Evolutionary conservation across 2,113 vertebrate species (phyloP), one percentile per base, ranked within the genome.

Genomic region (Pimephales promelas): DNA sequence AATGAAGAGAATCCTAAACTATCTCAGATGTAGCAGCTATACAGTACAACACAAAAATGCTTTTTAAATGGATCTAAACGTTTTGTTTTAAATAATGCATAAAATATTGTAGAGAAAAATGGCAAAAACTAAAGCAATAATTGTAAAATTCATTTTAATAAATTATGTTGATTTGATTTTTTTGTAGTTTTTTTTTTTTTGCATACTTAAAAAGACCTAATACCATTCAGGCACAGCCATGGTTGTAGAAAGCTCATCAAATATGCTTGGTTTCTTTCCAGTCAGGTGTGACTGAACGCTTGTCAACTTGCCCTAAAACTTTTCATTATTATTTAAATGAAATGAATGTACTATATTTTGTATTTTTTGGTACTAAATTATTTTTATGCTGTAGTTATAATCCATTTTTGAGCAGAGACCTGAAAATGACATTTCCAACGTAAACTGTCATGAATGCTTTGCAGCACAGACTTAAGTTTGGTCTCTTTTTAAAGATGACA

Each of bases 71-170:
- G 68, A 71, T 71, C 40, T 71, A 24, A 72, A 47, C 0, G 3
- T 8, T n/a, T 2, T 24, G n/a, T 43, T 77, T 78, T 61, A 4
- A 11, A 45, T 61, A 14, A 61, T 26, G 40, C 34, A 78, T 59
- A n/a, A 11, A 26, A 43, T 36, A 6, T 26, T 77, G 3, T 57
- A 57, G 31, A 40, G 31, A 77, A 57, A 76, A 26, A 47, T 8
- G 5, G 22, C 68, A 71, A 45, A 45, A 56, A 40, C 20, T 24
- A 34, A 57, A 77, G 56, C 20, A 54, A 54, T 14, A 59, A 22
- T 43, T 59, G 74, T 77, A 24, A 59, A 24, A 59, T 40, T 59
- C 54, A 77, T 77, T 57, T 59, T 18, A 34, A 75, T 75, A 54
- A 34, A 54, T 31, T 20, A 14, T 14, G 22, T 77, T 59, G 34